These are phyloP conservation scores for Molorchus minor DNA, from an alignment of 2,888 invertebrate species.

Conservation along the genomic window DNA sequence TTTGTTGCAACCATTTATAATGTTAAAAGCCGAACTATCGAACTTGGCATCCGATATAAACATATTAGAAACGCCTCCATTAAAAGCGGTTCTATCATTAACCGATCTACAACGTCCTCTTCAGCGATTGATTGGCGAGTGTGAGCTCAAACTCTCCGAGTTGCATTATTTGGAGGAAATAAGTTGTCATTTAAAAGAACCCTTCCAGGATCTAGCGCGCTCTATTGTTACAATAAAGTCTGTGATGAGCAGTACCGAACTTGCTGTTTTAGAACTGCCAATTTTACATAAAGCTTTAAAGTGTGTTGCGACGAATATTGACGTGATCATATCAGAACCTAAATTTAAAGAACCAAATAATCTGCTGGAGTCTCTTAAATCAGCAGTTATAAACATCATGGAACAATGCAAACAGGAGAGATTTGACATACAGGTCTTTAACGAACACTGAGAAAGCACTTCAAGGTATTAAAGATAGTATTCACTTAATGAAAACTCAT, in stretches of 20 bases:
- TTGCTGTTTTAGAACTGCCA: constrained; percentile 41
- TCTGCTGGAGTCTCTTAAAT: constrained; percentile 22
- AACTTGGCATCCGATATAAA: constrained; percentile 27
- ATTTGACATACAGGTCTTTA: constrained; percentile 41
- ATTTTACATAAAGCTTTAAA: constrained; percentile 34
- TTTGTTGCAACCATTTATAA: constrained; percentile 32
- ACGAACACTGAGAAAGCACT: constrained; percentile 32
- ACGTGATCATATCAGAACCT: constrained; percentile 31
- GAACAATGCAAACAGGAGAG: constrained; percentile 43
- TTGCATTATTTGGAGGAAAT: constrained; percentile 28
- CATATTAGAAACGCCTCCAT: constrained; percentile 22
- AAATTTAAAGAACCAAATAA: constrained; percentile 28
- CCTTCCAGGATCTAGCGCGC: constrained; percentile 34
- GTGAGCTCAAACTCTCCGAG: constrained; percentile 21
- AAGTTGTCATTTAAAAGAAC: constrained; percentile 20
- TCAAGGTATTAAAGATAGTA: constrained; percentile 18
- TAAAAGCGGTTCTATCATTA: constrained; percentile 24
- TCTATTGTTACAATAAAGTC: constrained; percentile 37
- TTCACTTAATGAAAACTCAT: constrained; percentile 21
- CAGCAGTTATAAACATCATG: constrained; percentile 30
- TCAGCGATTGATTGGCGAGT: constrained; percentile 17
- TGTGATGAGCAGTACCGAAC: constrained; percentile 38
- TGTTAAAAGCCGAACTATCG: constrained; percentile 26
- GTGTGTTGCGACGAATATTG: constrained; percentile 28
- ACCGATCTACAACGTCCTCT: constrained; percentile 26